phyloP scores from a whole-genome alignment of 1,140 invertebrate species.

The Drosophila kepulauana region DNA sequence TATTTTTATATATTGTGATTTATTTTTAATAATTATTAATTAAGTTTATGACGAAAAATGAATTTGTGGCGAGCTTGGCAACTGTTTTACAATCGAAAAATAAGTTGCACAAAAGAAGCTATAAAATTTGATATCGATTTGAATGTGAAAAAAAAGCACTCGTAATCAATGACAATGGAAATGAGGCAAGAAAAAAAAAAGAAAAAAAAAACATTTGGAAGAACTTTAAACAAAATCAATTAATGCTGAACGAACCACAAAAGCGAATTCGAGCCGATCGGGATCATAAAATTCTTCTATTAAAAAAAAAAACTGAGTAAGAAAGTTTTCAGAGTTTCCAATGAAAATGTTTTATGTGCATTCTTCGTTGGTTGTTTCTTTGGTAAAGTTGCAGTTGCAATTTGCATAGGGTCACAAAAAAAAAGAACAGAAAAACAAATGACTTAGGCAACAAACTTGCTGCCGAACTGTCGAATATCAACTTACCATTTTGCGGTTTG shows the following conservation, averaged over 20 bases:
- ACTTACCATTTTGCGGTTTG: conserved; percentile 75
- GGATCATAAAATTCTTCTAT: conserved; percentile 3
- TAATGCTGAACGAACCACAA: background rate
- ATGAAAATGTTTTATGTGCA: conserved; percentile 2
- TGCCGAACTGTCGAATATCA: background rate
- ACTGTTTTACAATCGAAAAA: too few relatives aligned
- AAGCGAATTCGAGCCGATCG: conserved; percentile 5
- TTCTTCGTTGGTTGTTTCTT: background rate
- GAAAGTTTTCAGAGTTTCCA: conserved; percentile 22
- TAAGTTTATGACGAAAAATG: too few relatives aligned
- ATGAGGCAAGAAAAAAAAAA: background rate
- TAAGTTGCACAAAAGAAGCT: background rate
- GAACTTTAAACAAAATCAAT: background rate
- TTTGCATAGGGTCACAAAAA: conserved; percentile 16
- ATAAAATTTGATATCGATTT: background rate
- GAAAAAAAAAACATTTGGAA: background rate
- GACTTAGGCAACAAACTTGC: conserved; percentile 41
- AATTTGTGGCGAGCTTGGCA: too few relatives aligned
- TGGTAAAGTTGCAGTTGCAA: background rate
- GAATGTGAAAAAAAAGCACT: background rate
- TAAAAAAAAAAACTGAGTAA: background rate
- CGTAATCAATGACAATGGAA: background rate
- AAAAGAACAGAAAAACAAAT: conserved; percentile 15
- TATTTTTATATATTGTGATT: too few relatives aligned
- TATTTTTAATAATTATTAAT: too few relatives aligned